These are phyloP conservation scores for Drosophila vallismaia DNA, from an alignment of 2,888 invertebrate genomes.

Conservation along the genomic window DNA sequence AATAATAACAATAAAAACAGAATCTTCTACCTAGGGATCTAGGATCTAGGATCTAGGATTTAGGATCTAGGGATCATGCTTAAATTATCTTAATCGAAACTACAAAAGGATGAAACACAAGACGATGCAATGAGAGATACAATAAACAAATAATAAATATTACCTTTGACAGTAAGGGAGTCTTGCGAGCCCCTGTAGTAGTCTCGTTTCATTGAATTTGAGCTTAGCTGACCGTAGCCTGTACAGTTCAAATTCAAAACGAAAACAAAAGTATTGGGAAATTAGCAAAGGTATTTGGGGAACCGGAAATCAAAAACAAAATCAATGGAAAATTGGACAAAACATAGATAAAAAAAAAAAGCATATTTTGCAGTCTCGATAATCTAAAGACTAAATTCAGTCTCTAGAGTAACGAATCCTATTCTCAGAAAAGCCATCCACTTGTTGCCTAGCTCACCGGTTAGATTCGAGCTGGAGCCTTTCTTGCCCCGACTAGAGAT, in stretches of 20 bases:
- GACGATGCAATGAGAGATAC: slow-evolving; percentile 39
- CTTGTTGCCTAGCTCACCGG: slow-evolving; percentile 86
- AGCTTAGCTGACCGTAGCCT: slow-evolving; percentile 84
- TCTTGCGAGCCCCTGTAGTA: slow-evolving; percentile 96
- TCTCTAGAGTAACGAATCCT: background rate
- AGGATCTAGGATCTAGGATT: too few species aligned
- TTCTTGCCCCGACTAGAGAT: slow-evolving; percentile 90
- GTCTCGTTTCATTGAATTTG: slow-evolving; percentile 92
- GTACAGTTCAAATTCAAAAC: slow-evolving; percentile 54
- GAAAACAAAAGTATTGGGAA: slow-evolving; percentile 58
- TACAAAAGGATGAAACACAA: slow-evolving; percentile 18
- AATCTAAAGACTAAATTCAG: background rate
- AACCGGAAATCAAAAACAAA: slow-evolving; percentile 8
- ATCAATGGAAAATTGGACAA: slow-evolving; percentile 35
- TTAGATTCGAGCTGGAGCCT: slow-evolving; percentile 92
- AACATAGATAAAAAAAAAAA: slow-evolving; percentile 8
- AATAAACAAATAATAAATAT: slow-evolving; percentile 75
- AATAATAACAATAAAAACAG: slow-evolving; percentile 3
- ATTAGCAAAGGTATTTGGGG: slow-evolving; percentile 49
- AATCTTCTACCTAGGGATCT: too few species aligned
- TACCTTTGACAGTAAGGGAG: slow-evolving; percentile 93
- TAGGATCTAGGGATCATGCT: slow-evolving; percentile 41
- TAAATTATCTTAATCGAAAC: slow-evolving; percentile 27
- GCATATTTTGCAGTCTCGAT: slow-evolving; percentile 36
- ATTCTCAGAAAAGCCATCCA: background rate